Conservation (phyloP, 2,797 vertebrate species). For the Semaprochilodus insignis region DNA sequence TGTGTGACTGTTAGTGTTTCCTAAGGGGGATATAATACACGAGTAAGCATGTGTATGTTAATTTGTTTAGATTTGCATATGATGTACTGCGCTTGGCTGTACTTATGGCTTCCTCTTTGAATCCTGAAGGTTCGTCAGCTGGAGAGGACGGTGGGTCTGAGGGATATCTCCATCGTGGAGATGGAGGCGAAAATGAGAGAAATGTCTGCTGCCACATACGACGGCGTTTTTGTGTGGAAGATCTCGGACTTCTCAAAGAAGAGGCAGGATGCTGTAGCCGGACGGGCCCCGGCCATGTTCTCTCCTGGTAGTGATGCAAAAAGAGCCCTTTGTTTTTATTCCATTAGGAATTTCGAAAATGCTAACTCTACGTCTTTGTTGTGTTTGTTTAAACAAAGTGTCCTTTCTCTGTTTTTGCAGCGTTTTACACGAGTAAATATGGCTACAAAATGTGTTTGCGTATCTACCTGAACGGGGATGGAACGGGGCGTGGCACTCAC, state of each 20-base stretch:
- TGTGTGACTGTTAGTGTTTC: too few relatives aligned
- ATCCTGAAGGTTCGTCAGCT: constrained; percentile 90
- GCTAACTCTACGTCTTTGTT: not conserved
- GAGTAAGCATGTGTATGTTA: too few relatives aligned
- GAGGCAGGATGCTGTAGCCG: constrained; percentile 92
- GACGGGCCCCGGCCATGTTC: constrained; percentile 94
- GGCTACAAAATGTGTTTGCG: constrained; percentile 99
- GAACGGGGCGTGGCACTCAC: constrained; percentile 92
- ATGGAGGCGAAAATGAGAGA: constrained; percentile 91
- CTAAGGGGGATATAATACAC: too few relatives aligned
- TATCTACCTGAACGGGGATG: constrained; percentile 94
- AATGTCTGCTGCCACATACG: constrained; percentile 89
- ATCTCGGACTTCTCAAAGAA: constrained; percentile 93
- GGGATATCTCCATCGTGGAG: constrained; percentile 93
- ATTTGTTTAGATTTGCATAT: not conserved
- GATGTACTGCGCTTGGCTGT: too few relatives aligned
- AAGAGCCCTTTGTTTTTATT: not conserved
- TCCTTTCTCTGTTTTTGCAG: constrained; percentile 72
- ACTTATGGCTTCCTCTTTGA: not conserved
- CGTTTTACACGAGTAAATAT: constrained; percentile 97
- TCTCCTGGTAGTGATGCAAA: constrained; percentile 85
- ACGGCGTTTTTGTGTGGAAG: constrained; percentile 96
- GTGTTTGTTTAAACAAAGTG: not conserved
- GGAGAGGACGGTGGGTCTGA: constrained; percentile 91
- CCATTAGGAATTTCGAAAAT: not conserved